Base-by-base conservation (phyloP, 2,113 vertebrate species). In the Andinoacara biseriatus region DNA sequence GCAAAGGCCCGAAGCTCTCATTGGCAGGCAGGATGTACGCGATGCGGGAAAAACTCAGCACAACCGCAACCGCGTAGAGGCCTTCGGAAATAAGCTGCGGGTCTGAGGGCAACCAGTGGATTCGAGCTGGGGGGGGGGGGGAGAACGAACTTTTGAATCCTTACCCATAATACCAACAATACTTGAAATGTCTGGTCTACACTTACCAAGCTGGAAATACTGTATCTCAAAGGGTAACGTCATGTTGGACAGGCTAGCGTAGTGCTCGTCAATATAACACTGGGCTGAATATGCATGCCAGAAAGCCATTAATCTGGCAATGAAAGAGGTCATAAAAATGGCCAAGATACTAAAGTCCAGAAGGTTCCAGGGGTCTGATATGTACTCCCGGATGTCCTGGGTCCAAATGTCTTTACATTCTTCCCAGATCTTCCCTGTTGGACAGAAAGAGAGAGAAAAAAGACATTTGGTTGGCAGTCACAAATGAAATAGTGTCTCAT, bases 81-180 rank as follows among this genome's bases (percentile, higher is more conserved):
- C 98, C 98, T 95, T 99, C 98, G 1, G 98, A 99, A 90, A 99
- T 97, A 13, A 99, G 97, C 90, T 99, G 98, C 49, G 98, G 98
- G 92, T 99, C 98, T 0, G 98, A 98, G 0, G 98, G 97, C 92
- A 97, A 93, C 98, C 98, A 99, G 81, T 97, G 94, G 86, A 97
- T 95, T 88, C 98, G 97, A 84, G 97, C 98, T 99, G 84, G 46
- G 67, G 15, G 38, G 9, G 2, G 3, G 3, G 24, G 33, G 85
- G 31, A 76, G 17, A 76, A 54, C 26, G 31, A 72, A 33, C 46
- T 0, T 54, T 33, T n/a, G 26, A 72, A 33, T 72, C 26, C 46
- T 72, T 72, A 54, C 10, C 0, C 6, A 31, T 54, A 14, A 54
- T 54, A 5, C 63, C 22, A 2, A 49, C 9, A 67, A 49, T 9